Evolutionary conservation across 1,140 invertebrate species (phyloP).

Genomic region (Musca domestica): DNA sequence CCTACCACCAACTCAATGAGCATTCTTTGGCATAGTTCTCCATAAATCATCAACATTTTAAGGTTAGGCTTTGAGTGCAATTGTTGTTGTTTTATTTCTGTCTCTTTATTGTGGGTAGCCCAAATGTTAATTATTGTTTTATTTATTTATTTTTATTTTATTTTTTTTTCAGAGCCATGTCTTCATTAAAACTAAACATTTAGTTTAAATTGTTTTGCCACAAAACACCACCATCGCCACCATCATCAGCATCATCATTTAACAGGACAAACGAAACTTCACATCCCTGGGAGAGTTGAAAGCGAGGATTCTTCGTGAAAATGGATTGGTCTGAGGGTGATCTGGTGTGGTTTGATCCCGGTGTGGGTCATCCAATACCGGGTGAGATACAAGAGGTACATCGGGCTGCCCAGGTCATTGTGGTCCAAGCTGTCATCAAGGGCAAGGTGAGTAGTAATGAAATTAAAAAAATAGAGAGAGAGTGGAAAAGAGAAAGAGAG

Average conservation of each 20-base stretch:
- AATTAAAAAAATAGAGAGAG: too few relatives aligned
- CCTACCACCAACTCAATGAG: too few relatives aligned
- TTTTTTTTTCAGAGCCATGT: conserved; percentile 15
- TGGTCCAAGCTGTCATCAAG: conserved; percentile 81
- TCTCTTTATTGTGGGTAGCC: too few relatives aligned
- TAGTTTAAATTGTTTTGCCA: too few relatives aligned
- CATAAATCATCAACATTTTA: too few relatives aligned
- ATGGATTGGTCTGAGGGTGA: conserved; percentile 71
- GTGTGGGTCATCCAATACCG: conserved; percentile 81
- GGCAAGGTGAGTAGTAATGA: conserved; percentile 75
- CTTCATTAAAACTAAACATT: conserved; percentile 4
- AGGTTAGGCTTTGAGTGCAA: too few relatives aligned
- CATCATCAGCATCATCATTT: too few relatives aligned
- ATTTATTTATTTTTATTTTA: background rate
- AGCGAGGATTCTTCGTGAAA: background rate
- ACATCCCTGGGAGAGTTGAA: background rate
- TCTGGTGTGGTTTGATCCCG: conserved; percentile 90
- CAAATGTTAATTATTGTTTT: too few relatives aligned
- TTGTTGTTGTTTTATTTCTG: too few relatives aligned
- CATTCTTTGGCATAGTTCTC: too few relatives aligned
- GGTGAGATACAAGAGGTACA: conserved; percentile 86
- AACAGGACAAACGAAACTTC: background rate
- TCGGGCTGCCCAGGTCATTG: conserved; percentile 81
- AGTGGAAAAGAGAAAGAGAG: too few relatives aligned
- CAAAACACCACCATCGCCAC: too few relatives aligned